These are phyloP conservation scores for Limnephilus auricula DNA, from an alignment of 2,888 invertebrate species.

Conservation along the genomic window DNA sequence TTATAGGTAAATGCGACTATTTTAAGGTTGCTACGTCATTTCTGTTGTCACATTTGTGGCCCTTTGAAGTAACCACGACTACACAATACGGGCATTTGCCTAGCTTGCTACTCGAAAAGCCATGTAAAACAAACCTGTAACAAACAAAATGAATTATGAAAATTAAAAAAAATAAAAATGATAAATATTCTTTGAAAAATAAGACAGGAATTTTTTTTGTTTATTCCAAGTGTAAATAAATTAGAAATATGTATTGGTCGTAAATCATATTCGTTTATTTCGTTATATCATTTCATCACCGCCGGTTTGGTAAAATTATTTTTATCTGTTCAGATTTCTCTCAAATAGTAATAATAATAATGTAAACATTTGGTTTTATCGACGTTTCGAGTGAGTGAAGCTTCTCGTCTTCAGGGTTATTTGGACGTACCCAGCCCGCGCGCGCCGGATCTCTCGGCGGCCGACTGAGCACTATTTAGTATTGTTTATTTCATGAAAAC, in stretches of 20 bases:
- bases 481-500: constrained; percentile 9
- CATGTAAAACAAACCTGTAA: too few species aligned
- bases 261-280: background rate
- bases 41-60: too few species aligned
- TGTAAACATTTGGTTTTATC: background rate
- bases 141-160: too few species aligned
- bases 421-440: background rate
- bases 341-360: background rate
- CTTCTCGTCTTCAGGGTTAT: background rate
- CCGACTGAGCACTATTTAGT: background rate
- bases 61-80: too few species aligned
- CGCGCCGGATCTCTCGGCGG: background rate
- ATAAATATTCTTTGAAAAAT: background rate
- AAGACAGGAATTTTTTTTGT: background rate
- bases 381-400: background rate
- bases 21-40: background rate
- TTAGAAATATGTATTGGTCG: background rate
- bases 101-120: too few species aligned
- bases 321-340: background rate
- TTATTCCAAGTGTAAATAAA: background rate
- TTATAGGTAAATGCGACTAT: background rate
- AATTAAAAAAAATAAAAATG: too few species aligned
- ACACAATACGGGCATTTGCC: too few species aligned
- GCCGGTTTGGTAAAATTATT: background rate
- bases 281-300: background rate